Percentiles rank a stretch among this genome's conserved stretches.
Evolutionary conservation across 1,140 invertebrate genomes (phyloP).

Genomic region (Drosophila azteca): DNA sequence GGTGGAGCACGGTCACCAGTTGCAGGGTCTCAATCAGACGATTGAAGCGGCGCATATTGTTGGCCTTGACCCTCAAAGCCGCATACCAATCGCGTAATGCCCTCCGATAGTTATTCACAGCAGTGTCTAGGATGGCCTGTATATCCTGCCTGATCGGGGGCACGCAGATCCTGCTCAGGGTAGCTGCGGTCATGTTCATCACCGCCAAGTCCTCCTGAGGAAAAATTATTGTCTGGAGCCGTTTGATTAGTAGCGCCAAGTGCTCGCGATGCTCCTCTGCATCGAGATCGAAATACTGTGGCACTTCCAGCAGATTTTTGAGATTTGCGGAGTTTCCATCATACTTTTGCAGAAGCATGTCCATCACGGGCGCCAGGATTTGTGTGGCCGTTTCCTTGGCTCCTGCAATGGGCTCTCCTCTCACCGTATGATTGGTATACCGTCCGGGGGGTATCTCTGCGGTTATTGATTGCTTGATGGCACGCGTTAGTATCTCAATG

Average conservation of each 20-base stretch:
- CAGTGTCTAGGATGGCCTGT: conserved; percentile 31
- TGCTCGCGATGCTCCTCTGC: not conserved
- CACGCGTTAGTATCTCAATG: conserved; percentile 50
- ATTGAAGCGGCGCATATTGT: not conserved
- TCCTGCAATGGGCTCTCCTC: conserved; percentile 1
- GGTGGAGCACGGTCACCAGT: conserved; percentile 27
- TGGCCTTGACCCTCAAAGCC: not conserved
- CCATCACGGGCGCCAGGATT: conserved; percentile 14
- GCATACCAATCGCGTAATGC: conserved; percentile 18
- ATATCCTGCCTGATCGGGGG: not conserved
- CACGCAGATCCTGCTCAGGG: conserved; percentile 23
- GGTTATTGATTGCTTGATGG: conserved; percentile 50
- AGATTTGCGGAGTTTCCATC: not conserved
- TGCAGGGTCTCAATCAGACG: conserved; percentile 23
- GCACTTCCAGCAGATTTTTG: conserved; percentile 45
- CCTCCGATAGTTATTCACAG: conserved; percentile 36
- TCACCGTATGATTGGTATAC: conserved; percentile 39
- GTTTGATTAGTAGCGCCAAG: conserved; percentile 6
- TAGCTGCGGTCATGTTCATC: conserved; percentile 27
- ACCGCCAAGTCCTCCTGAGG: not conserved
- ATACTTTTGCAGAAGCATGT: conserved; percentile 14
- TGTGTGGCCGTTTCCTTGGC: conserved; percentile 15
- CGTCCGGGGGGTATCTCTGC: conserved; percentile 55
- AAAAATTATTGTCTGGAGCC: conserved; percentile 33
- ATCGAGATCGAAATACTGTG: conserved; percentile 12